phyloP scores from a whole-genome alignment of 2,888 invertebrate genomes.

The Operophtera brumata region DNA sequence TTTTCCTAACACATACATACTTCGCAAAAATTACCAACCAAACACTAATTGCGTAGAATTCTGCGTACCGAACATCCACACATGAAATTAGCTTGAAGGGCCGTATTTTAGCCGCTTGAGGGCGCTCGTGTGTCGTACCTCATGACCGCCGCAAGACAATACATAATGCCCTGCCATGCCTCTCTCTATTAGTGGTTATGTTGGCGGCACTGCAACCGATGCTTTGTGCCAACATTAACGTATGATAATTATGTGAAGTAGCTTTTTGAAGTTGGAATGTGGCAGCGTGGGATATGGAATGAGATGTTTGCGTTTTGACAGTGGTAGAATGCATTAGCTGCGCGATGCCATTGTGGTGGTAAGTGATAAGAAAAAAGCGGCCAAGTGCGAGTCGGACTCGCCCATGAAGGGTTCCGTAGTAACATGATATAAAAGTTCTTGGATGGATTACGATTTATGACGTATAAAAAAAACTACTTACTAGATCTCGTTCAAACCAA shows the following conservation, averaged over 20 bases:
- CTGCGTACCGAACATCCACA: conserved; percentile 18
- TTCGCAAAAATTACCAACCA: conserved; percentile 1
- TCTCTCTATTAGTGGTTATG: conserved; percentile 23
- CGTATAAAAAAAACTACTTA: too few species aligned
- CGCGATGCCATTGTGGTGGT: too few species aligned
- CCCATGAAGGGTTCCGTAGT: too few species aligned
- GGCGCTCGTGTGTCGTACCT: conserved; percentile 34
- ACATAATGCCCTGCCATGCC: conserved; percentile 17
- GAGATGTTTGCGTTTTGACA: not conserved
- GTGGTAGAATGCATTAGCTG: too few species aligned
- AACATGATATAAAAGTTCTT: too few species aligned
- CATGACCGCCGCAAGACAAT: conserved; percentile 41
- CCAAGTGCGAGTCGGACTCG: too few species aligned
- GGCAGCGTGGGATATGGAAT: conserved; percentile 10
- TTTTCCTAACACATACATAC: not conserved
- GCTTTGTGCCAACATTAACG: conserved; percentile 8
- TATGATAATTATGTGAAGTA: conserved; percentile 22
- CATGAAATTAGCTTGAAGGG: conserved; percentile 17
- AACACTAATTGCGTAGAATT: conserved; percentile 20
- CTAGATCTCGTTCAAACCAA: too few species aligned
- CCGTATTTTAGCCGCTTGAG: conserved; percentile 23
- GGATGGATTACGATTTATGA: too few species aligned
- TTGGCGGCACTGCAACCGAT: conserved; percentile 22
- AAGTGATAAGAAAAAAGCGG: too few species aligned
- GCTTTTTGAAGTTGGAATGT: conserved; percentile 21